These are phyloP conservation scores for Mionectes macconnelli DNA, from an alignment of 2,113 vertebrate genomes.

Conservation along the genomic window DNA sequence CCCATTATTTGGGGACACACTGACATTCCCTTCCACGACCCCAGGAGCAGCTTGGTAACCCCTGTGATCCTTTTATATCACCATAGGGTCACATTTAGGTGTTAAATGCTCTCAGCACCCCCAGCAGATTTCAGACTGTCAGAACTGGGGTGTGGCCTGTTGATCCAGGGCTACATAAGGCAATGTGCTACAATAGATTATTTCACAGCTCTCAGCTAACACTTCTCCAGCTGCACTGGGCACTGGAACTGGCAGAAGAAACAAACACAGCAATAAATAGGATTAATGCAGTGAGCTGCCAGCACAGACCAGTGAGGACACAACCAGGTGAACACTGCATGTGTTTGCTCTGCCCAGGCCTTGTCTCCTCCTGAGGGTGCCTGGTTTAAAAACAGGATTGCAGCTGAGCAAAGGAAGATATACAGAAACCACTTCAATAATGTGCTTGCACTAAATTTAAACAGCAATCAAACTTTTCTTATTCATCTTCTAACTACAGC, in stretches of 20 bases:
- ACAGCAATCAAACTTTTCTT: neutral
- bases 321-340: neutral
- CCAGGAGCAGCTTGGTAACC: neutral
- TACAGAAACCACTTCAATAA: neutral
- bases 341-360: neutral
- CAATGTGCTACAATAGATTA: neutral
- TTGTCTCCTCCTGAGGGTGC: neutral
- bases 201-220: neutral
- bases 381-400: neutral
- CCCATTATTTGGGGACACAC: neutral
- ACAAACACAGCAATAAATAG: neutral
- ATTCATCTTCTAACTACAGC: neutral
- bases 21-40: neutral
- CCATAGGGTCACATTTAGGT: rapidly evolving
- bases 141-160: neutral
- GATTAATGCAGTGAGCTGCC: neutral
- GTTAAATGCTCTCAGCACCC: neutral
- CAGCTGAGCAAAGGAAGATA: neutral
- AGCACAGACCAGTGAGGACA: neutral
- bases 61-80: neutral
- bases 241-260: neutral
- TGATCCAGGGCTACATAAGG: neutral
- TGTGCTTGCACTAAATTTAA: neutral
- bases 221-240: neutral
- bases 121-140: neutral